These are phyloP conservation scores for Paraplagusia blochii DNA, from an alignment of 2,113 vertebrate species.

Conservation along the genomic window DNA sequence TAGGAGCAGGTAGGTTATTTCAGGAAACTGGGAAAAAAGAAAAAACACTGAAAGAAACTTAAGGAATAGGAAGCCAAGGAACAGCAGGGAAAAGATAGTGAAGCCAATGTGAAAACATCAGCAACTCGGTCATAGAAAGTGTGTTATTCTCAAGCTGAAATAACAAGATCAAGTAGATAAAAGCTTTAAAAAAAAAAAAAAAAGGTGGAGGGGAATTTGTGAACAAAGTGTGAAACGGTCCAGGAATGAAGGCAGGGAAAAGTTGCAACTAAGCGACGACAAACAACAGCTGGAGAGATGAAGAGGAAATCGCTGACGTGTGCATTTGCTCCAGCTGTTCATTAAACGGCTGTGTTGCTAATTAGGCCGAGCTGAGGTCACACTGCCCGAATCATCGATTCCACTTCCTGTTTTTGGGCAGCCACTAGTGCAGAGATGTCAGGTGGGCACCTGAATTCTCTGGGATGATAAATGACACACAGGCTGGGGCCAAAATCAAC, in stretches of 20 bases:
- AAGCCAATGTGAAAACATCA: conserved; percentile 11
- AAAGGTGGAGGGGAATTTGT: not conserved
- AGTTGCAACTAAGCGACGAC: conserved; percentile 1
- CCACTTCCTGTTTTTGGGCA: conserved; percentile 65
- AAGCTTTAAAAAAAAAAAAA: conserved; percentile 8
- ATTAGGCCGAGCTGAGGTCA: conserved; percentile 73
- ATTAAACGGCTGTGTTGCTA: conserved; percentile 65
- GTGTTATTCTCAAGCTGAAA: not conserved
- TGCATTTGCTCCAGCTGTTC: conserved; percentile 69
- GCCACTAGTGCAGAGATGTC: conserved; percentile 58
- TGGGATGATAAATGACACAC: conserved; percentile 63
- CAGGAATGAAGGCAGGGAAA: conserved; percentile 19
- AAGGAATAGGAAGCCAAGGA: not conserved
- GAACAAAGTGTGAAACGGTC: conserved; percentile 5
- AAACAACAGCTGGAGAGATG: conserved; percentile 44
- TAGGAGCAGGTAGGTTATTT: too few relatives aligned
- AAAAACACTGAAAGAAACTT: not conserved
- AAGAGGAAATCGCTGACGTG: conserved; percentile 51
- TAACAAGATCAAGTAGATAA: not conserved
- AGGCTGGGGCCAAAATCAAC: conserved; percentile 55
- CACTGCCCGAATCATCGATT: conserved; percentile 66
- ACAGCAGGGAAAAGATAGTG: conserved; percentile 2
- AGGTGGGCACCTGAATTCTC: conserved; percentile 60
- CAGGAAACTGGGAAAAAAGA: not conserved
- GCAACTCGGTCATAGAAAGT: not conserved